These are phyloP conservation scores for Pardalotus punctatus DNA, from an alignment of 2,113 vertebrate species.

Conservation along the genomic window DNA sequence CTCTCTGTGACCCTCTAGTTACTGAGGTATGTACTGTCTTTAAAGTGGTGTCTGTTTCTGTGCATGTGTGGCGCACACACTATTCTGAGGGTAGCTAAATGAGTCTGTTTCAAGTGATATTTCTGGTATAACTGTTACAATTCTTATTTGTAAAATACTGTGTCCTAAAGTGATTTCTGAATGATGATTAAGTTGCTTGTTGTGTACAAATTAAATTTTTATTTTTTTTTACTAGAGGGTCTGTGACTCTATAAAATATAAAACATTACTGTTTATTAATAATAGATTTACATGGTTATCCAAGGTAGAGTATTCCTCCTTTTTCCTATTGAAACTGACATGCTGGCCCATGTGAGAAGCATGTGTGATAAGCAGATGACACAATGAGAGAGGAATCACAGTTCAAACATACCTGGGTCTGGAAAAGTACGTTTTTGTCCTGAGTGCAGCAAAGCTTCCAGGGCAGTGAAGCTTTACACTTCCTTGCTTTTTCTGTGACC, in stretches of 20 bases:
- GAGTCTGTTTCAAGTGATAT: background rate
- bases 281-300: background rate
- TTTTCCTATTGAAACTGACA: background rate
- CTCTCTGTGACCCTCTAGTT: background rate
- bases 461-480: background rate
- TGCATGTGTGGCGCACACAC: accelerated
- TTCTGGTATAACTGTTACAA: background rate
- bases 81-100: background rate
- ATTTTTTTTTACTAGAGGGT: background rate
- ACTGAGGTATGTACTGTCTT: background rate
- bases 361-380: background rate
- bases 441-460: background rate
- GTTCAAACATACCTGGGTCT: background rate
- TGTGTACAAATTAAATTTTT: background rate
- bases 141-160: background rate
- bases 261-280: background rate
- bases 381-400: background rate
- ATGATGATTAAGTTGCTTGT: background rate
- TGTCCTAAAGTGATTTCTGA: background rate
- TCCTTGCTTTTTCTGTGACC: background rate
- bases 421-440: background rate
- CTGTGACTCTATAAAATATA: background rate
- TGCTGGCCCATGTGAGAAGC: background rate
- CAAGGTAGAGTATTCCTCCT: background rate
- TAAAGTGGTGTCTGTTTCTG: background rate